Evolutionary conservation across 2,797 vertebrate genomes (phyloP).

Genomic region (Ficedula albicollis): DNA sequence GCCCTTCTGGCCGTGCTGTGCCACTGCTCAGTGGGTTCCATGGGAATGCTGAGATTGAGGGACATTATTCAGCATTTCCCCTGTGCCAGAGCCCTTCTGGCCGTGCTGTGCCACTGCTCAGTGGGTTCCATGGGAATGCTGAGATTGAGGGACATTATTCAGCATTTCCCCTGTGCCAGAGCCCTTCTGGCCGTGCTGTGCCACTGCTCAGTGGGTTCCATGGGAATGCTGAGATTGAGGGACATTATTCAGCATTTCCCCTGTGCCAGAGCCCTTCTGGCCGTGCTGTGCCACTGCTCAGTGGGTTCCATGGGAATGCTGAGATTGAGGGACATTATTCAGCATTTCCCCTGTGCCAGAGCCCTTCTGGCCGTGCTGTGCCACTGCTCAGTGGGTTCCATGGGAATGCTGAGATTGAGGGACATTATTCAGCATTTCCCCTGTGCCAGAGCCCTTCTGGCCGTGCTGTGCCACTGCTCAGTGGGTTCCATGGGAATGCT

Average conservation of each 20-base stretch:
- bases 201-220: background rate
- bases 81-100: background rate
- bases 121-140: background rate
- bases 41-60: constrained; percentile 19
- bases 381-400: background rate
- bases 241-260: background rate
- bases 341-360: background rate
- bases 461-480: no score
- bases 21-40: background rate
- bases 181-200: constrained; percentile 44
- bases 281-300: no score
- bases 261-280: background rate
- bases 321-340: background rate
- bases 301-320: background rate
- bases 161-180: background rate
- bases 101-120: no score
- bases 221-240: constrained; percentile 19
- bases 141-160: background rate
- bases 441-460: background rate
- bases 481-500: background rate
- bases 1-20: constrained; percentile 44
- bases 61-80: background rate
- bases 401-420: constrained; percentile 19
- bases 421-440: background rate
- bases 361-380: constrained; percentile 44